Evolutionary conservation across 2,888 invertebrate species (phyloP).

Genomic region (Erpobdella octoculata): DNA sequence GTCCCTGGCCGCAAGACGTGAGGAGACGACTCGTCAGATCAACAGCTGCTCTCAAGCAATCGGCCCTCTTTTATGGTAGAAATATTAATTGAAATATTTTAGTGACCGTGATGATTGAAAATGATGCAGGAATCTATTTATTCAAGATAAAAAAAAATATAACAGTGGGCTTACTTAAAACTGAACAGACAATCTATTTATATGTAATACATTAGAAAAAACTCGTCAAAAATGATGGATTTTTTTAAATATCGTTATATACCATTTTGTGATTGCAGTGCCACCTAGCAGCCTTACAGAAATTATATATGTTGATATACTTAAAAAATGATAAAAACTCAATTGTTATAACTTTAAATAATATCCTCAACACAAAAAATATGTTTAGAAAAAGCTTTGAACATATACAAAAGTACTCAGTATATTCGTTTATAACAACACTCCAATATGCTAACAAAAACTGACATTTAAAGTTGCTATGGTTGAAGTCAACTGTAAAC

Average conservation of each 20-base stretch:
- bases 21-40: conserved; percentile 76
- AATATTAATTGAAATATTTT: neutral
- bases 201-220: neutral
- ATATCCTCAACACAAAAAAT: no score
- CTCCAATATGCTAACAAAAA: no score
- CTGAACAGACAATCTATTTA: neutral
- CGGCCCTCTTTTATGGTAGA: conserved; percentile 54
- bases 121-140: neutral
- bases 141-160: neutral
- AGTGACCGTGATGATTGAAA: no score
- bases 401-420: no score
- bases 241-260: neutral
- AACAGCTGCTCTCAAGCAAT: conserved; percentile 75
- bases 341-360: no score
- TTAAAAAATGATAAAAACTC: no score
- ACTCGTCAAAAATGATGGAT: neutral
- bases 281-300: neutral
- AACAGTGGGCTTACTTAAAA: no score
- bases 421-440: no score
- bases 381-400: no score
- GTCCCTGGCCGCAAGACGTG: conserved; percentile 76
- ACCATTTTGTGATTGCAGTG: neutral
- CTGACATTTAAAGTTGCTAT: no score
- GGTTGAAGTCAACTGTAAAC: no score
- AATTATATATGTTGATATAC: no score